phyloP scores from a whole-genome alignment of 2,113 vertebrate species.

The Pelecanus crispus region DNA sequence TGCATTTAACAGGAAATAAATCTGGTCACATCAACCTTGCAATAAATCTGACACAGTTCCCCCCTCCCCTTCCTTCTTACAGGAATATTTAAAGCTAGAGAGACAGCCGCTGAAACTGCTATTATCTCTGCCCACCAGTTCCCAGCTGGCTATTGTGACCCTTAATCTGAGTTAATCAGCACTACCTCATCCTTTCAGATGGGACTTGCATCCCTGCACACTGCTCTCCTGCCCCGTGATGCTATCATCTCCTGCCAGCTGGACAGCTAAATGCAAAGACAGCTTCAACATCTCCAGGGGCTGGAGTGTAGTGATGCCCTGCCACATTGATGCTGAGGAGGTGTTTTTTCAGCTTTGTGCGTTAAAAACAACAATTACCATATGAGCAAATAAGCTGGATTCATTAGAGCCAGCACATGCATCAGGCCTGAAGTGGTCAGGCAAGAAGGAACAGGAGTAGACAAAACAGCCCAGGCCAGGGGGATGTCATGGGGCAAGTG shows the following conservation, averaged over 20 bases:
- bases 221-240: background rate
- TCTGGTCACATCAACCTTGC: background rate
- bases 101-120: background rate
- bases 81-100: background rate
- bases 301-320: background rate
- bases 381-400: background rate
- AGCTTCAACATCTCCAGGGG: background rate
- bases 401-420: background rate
- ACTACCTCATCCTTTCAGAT: background rate
- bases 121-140: slow-evolving; percentile 6
- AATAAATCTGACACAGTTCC: background rate
- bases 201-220: background rate
- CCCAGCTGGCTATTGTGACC: slow-evolving; percentile 16
- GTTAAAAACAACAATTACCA: background rate
- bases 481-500: background rate
- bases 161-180: slow-evolving; percentile 43
- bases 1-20: background rate
- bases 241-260: slow-evolving; percentile 10
- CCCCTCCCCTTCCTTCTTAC: background rate
- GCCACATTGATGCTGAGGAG: background rate
- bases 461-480: background rate
- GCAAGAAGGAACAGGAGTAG: background rate
- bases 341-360: background rate
- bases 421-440: too few species aligned
- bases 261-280: background rate